Conservation (phyloP, 2,888 invertebrate genomes). For the Shargacucullia verbasci region DNA sequence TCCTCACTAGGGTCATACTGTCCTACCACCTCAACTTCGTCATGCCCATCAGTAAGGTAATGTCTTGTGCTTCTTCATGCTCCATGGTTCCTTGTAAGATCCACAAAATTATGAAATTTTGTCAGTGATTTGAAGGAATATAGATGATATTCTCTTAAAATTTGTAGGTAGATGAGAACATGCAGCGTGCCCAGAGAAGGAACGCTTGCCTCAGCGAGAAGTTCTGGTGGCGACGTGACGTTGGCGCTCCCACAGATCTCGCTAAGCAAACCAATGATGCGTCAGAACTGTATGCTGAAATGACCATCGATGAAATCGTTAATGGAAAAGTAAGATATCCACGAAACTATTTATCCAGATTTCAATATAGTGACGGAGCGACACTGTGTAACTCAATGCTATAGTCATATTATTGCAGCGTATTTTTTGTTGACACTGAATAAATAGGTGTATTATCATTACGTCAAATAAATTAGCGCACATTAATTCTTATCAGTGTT, state of each 20-base stretch:
- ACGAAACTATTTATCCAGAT: too few relatives aligned
- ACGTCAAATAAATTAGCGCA: too few relatives aligned
- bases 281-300: slow-evolving; percentile 90
- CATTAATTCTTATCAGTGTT: too few relatives aligned
- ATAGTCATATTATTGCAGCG: too few relatives aligned
- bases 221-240: slow-evolving; percentile 98
- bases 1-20: slow-evolving; percentile 98
- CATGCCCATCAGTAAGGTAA: slow-evolving; percentile 98
- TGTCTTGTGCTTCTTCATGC: neutral
- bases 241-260: slow-evolving; percentile 80
- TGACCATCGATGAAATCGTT: slow-evolving; percentile 98
- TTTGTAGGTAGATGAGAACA: slow-evolving; percentile 96
- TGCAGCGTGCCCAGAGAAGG: slow-evolving; percentile 97
- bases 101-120: too few relatives aligned
- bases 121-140: too few relatives aligned
- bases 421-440: too few relatives aligned
- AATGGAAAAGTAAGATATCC: slow-evolving; percentile 93
- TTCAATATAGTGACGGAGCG: too few relatives aligned
- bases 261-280: slow-evolving; percentile 72
- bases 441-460: too few relatives aligned
- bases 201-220: slow-evolving; percentile 95
- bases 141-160: neutral
- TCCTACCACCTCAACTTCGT: slow-evolving; percentile 98
- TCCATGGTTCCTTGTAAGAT: too few relatives aligned
- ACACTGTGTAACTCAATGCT: too few relatives aligned